These are phyloP conservation scores for Atethmia centrago DNA, from an alignment of 2,888 invertebrate genomes.

Conservation along the genomic window DNA sequence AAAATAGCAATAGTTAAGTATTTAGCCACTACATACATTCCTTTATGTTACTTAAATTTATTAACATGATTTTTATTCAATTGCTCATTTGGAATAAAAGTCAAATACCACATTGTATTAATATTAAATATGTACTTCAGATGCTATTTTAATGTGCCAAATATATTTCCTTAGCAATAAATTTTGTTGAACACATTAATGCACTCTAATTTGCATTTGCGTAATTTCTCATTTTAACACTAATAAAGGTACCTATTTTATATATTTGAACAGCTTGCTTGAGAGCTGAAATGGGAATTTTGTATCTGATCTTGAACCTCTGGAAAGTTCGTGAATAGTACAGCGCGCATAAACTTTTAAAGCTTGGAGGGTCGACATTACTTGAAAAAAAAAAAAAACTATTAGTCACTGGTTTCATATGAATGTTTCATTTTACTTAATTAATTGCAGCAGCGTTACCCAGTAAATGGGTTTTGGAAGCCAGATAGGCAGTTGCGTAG, in stretches of 20 bases:
- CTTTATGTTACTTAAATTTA: conserved; percentile 5
- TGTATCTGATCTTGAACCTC: conserved; percentile 32
- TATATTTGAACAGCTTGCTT: conserved; percentile 38
- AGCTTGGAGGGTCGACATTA: neutral
- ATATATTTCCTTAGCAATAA: conserved; percentile 38
- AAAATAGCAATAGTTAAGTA: conserved; percentile 2
- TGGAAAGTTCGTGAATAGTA: neutral
- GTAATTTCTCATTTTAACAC: conserved; percentile 35
- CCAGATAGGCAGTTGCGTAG: neutral
- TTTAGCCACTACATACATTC: neutral
- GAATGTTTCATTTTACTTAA: neutral
- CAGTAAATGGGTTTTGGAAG: neutral
- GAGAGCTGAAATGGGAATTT: conserved; percentile 6
- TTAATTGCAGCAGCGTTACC: conserved; percentile 1
- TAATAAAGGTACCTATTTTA: conserved; percentile 26
- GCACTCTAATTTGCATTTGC: conserved; percentile 40
- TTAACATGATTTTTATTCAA: conserved; percentile 21
- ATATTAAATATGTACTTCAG: conserved; percentile 37
- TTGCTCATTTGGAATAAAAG: conserved; percentile 14
- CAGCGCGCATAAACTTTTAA: neutral
- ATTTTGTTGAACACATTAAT: conserved; percentile 36
- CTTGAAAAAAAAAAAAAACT: neutral
- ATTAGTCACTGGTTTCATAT: neutral
- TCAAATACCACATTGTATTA: conserved; percentile 6
- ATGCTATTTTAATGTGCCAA: conserved; percentile 42